phyloP scores from a whole-genome alignment of 2,888 invertebrate species.

The Lasioglossum morio region DNA sequence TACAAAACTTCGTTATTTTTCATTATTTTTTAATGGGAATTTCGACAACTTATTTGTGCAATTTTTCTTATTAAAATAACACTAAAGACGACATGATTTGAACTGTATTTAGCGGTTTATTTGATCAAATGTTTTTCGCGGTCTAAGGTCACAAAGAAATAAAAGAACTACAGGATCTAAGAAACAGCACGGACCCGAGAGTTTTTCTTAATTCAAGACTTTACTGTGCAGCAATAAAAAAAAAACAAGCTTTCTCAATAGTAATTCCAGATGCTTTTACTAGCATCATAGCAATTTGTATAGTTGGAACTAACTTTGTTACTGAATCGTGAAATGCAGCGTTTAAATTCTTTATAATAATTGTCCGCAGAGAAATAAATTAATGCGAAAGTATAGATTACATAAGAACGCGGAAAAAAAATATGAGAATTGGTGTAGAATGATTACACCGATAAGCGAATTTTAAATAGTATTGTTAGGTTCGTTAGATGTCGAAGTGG shows the following conservation, averaged over 20 bases:
- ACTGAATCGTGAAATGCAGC: neutral
- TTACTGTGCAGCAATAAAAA: neutral
- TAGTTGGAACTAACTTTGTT: neutral
- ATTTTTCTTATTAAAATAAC: too few species aligned
- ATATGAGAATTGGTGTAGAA: neutral
- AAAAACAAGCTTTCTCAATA: neutral
- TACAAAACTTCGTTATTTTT: too few species aligned
- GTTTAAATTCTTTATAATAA: neutral
- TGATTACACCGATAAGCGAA: neutral
- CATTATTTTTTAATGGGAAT: too few species aligned
- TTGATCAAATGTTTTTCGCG: too few species aligned
- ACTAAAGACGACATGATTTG: too few species aligned
- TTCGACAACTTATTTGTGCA: too few species aligned
- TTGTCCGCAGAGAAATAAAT: neutral
- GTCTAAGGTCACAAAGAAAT: too few species aligned
- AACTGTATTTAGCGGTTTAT: too few species aligned
- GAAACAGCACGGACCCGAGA: too few species aligned
- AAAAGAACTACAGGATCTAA: too few species aligned
- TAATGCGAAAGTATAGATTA: neutral
- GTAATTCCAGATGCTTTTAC: neutral
- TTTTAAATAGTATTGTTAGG: conserved; percentile 1
- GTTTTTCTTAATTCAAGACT: too few species aligned
- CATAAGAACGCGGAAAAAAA: neutral
- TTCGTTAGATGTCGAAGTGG: conserved; percentile 29
- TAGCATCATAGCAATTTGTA: neutral